Conservation (phyloP, 1,140 invertebrate genomes). For the Diplogasteroides magnus region DNA sequence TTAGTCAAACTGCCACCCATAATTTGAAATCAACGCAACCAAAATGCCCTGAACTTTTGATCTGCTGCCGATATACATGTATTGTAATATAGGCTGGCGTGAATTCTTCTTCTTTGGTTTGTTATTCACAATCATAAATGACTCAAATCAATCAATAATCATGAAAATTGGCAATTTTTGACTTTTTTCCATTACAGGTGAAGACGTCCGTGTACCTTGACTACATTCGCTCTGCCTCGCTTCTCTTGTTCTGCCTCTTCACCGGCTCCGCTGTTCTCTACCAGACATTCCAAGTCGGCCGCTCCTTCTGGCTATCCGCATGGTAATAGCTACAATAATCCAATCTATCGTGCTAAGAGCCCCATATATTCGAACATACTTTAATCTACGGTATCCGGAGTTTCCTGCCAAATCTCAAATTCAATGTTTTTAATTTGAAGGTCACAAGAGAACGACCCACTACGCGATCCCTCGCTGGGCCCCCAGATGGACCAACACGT, state of each 20-base stretch:
- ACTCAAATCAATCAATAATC: no score
- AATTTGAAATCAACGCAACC: no score
- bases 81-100: no score
- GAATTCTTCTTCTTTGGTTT: no score
- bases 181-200: slow-evolving; percentile 28
- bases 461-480: not conserved
- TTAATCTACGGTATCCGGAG: not conserved
- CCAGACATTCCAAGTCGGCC: slow-evolving; percentile 21
- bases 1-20: no score
- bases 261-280: slow-evolving; percentile 26
- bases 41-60: no score
- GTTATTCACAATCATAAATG: no score
- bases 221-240: slow-evolving; percentile 34
- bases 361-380: not conserved
- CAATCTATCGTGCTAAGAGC: slow-evolving; percentile 11
- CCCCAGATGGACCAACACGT: not conserved
- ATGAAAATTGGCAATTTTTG: no score
- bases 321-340: slow-evolving; percentile 30
- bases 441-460: not conserved
- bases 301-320: slow-evolving; percentile 41
- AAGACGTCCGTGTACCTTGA: slow-evolving; percentile 35
- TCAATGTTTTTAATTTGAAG: no score
- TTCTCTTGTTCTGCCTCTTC: slow-evolving; percentile 33
- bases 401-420: not conserved
- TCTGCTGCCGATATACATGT: no score